Conservation (phyloP, 2,797 vertebrate species). For the Halcyon chelicuti region DNA sequence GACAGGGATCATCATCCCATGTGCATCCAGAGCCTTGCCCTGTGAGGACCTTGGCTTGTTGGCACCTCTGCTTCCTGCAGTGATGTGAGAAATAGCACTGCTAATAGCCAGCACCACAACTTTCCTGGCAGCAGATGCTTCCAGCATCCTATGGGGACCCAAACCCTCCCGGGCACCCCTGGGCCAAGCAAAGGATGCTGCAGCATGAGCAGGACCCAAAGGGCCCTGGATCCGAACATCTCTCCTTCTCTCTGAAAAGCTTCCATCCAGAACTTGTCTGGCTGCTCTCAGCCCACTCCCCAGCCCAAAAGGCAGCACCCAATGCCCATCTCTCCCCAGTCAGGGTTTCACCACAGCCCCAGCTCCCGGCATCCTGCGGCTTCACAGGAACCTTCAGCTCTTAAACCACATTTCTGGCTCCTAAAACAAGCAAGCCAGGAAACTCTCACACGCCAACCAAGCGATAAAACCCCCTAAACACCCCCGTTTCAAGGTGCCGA, state of each 20-base stretch:
- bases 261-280: neutral
- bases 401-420: neutral
- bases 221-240: accelerated
- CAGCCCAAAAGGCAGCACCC: neutral
- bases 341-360: neutral
- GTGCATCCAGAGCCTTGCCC: neutral
- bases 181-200: neutral
- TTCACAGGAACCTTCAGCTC: neutral
- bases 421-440: neutral
- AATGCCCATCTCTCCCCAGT: accelerated
- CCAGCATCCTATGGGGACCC: accelerated
- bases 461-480: neutral
- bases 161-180: neutral
- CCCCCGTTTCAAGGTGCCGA: accelerated
- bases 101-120: neutral
- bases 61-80: neutral
- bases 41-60: accelerated
- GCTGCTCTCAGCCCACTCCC: neutral
- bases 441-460: accelerated
- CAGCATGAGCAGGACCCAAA: neutral
- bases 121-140: neutral
- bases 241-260: neutral
- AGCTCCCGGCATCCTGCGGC: neutral
- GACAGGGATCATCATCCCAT: accelerated
- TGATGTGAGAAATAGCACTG: accelerated